These are phyloP conservation scores for Pseudonaja textilis DNA, from an alignment of 2,113 vertebrate genomes.

Conservation along the genomic window DNA sequence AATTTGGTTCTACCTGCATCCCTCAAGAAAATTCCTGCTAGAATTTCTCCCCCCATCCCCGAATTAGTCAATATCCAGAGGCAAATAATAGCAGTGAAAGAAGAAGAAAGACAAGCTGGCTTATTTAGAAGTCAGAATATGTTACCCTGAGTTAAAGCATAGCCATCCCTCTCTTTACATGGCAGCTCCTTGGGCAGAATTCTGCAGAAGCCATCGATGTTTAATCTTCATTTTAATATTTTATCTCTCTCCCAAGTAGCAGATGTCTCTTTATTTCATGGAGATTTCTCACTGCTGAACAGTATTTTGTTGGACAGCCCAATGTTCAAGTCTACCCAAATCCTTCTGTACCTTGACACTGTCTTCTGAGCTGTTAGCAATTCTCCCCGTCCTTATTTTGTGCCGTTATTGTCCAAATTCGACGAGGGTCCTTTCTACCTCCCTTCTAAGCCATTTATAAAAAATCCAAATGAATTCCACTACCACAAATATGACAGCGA, in stretches of 20 bases:
- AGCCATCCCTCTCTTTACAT: conserved; percentile 67
- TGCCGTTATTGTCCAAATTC: too few species aligned
- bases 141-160: conserved; percentile 66
- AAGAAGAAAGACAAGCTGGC: too few species aligned
- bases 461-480: not conserved
- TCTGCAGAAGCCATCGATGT: conserved; percentile 50
- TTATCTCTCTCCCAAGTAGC: too few species aligned
- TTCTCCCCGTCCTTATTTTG: too few species aligned
- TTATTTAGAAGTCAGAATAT: conserved; percentile 58
- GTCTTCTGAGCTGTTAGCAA: too few species aligned
- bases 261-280: too few species aligned
- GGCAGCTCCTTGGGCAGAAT: conserved; percentile 45
- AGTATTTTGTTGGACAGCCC: not conserved
- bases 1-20: not conserved
- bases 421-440: too few species aligned
- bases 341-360: too few species aligned
- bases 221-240: too few species aligned
- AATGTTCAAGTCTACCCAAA: not conserved
- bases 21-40: not conserved
- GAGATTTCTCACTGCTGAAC: not conserved
- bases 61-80: not conserved
- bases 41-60: too few species aligned
- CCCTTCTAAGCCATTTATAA: not conserved
- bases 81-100: not conserved
- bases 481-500: not conserved